A percentile compares a stretch with the other conserved stretches of the same genome.
These are phyloP conservation scores for Leptonema lineaticorne DNA, from an alignment of 1,140 invertebrate species.

Conservation along the genomic window DNA sequence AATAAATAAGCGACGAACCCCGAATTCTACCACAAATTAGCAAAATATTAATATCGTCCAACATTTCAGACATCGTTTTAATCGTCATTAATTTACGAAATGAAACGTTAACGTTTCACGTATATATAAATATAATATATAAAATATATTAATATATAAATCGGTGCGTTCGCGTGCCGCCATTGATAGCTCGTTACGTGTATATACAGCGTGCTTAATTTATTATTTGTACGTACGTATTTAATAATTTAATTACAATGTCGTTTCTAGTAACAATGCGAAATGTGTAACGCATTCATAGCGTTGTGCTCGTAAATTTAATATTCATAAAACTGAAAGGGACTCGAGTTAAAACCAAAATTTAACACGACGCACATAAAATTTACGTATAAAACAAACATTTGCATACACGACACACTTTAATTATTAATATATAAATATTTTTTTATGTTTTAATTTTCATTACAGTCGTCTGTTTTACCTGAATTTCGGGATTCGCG, in stretches of 20 bases:
- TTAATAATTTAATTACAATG: constrained; percentile 11
- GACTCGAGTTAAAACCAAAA: background rate
- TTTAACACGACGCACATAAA: constrained; percentile 3
- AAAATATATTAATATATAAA: background rate
- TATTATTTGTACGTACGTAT: background rate
- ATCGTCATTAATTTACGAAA: too few relatives aligned
- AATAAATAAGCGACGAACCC: too few relatives aligned
- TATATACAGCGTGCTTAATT: too few relatives aligned
- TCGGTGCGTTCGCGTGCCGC: background rate
- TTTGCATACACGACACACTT: background rate
- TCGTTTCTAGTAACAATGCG: background rate
- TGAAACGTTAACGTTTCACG: too few relatives aligned
- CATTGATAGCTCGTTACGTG: background rate
- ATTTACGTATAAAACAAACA: constrained; percentile 13
- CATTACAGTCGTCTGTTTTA: background rate
- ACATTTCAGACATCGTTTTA: too few relatives aligned
- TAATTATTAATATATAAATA: constrained; percentile 3
- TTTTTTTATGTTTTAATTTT: background rate
- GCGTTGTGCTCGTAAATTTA: background rate
- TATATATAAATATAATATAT: too few relatives aligned
- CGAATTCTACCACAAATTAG: too few relatives aligned
- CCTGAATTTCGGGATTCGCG: background rate
- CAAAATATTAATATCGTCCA: too few relatives aligned
- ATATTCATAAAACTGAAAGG: constrained; percentile 8
- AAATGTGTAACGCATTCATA: background rate